Evolutionary conservation across 2,113 vertebrate species (phyloP), one percentile per base, ranked within the genome.

Genomic region (Apus apus): DNA sequence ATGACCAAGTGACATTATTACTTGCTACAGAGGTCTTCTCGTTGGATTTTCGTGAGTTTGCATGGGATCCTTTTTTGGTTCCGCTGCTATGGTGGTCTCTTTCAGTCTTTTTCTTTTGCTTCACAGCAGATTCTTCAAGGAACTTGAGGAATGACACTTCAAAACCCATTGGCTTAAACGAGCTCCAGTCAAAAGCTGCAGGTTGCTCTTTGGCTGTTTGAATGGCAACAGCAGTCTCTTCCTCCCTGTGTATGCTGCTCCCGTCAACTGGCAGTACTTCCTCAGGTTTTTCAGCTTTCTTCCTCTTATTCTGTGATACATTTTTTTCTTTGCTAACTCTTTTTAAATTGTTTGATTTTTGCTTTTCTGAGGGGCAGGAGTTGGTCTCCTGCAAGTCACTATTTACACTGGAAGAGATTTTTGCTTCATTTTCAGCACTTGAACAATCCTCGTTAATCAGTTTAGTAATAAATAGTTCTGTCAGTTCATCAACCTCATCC

Each of bases 151-250:
- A 99, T 0, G 99, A 99, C 58, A 98, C 98, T 97, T 99, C 99
- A 94, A 99, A 99, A 48, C 99, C 99, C 99, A 99, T 99, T 0
- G 99, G 99, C 84, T 99, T 99, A 92, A 99, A 99, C 0, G 99
- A 98, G 93, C 98, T 98, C 97, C 99, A 98, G 7, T 98, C 98
- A 15, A 98, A 98, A 58, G 96, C 96, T 1, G 98, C 98, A 56
- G 99, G 98, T 1, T 97, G 96, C 15, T 99, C 98, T 50, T 99
- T 98, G 0, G 96, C 97, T 0, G 97, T 94, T 7, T 98, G 89
- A 48, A 98, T 98, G 81, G 96, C 97, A 4, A 98, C 97, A 18
- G 98, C 98, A 29, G 97, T 98, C 92, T 99, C 98, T 0, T 98
- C 98, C 40, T 98, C 98, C 60, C 98, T 97, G 13, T 85, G 97